phyloP scores from a whole-genome alignment of 2,113 vertebrate species.

The Halcyon malimbica region DNA sequence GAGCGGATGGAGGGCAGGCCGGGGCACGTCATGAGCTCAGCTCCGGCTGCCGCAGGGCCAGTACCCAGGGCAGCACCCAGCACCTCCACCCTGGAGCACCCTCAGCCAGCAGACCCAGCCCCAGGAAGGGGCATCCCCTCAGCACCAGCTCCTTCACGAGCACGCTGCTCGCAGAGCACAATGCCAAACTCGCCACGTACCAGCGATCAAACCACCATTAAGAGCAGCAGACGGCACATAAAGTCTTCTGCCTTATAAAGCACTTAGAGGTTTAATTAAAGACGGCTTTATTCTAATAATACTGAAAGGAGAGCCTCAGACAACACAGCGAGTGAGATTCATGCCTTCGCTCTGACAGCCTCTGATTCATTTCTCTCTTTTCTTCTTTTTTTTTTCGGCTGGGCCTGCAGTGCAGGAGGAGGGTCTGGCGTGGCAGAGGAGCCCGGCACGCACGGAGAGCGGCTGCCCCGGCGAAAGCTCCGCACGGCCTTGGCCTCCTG shows the following conservation, averaged over 20 bases:
- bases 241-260: constrained; percentile 47
- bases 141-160: not conserved
- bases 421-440: not conserved
- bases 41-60: not conserved
- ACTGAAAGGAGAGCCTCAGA: not conserved
- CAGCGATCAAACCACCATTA: not conserved
- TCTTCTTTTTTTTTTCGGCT: not conserved
- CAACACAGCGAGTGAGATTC: not conserved
- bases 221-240: constrained; percentile 30
- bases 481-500: not conserved
- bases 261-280: constrained; percentile 69
- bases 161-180: accelerated
- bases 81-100: not conserved
- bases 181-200: not conserved
- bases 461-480: not conserved
- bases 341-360: not conserved
- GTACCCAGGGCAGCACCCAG: not conserved
- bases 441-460: not conserved
- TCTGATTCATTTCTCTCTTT: not conserved
- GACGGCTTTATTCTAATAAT: constrained; percentile 51
- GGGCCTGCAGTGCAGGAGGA: not conserved
- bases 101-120: not conserved
- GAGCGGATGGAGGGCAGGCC: not conserved
- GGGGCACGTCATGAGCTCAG: not conserved
- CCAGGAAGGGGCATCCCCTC: not conserved